phyloP scores from a whole-genome alignment of 2,113 vertebrate genomes.

The Brachypteracias leptosomus region DNA sequence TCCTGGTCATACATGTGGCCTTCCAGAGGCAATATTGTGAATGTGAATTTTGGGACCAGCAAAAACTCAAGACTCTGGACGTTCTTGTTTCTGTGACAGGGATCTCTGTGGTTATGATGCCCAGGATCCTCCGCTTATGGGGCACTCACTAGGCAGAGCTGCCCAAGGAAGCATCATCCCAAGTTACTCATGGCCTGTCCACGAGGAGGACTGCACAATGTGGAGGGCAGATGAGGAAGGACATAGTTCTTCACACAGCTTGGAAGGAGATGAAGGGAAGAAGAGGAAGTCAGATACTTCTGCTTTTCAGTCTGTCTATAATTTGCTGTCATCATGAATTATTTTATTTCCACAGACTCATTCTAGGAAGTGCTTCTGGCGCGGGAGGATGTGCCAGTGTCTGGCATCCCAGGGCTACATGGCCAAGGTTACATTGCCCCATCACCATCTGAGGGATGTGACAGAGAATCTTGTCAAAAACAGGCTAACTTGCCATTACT shows the following conservation, averaged over 20 bases:
- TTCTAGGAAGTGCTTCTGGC: not conserved
- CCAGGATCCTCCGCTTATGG: not conserved
- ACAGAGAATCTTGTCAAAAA: slow-evolving; percentile 4
- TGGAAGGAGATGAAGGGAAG: not conserved
- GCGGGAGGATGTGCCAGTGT: not conserved
- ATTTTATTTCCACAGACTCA: not conserved
- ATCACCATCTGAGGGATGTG: not conserved
- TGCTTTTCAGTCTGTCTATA: not conserved
- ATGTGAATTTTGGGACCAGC: not conserved
- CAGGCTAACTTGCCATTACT: not conserved
- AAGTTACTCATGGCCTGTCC: rapidly evolving
- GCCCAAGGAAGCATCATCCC: not conserved
- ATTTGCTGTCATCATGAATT: not conserved
- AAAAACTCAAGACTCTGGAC: not conserved
- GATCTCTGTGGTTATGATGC: not conserved
- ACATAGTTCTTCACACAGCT: not conserved
- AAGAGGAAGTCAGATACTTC: not conserved
- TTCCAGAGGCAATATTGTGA: not conserved
- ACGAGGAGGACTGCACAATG: not conserved
- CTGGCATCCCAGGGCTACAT: not conserved
- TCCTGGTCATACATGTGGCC: not conserved
- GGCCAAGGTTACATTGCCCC: not conserved
- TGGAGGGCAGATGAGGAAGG: not conserved
- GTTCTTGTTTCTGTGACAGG: not conserved
- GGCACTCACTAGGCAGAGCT: not conserved